A percentile compares a stretch with the other conserved stretches of the same genome.
phyloP scores from a whole-genome alignment of 1,140 invertebrate species.

The Eumeta japonica region DNA sequence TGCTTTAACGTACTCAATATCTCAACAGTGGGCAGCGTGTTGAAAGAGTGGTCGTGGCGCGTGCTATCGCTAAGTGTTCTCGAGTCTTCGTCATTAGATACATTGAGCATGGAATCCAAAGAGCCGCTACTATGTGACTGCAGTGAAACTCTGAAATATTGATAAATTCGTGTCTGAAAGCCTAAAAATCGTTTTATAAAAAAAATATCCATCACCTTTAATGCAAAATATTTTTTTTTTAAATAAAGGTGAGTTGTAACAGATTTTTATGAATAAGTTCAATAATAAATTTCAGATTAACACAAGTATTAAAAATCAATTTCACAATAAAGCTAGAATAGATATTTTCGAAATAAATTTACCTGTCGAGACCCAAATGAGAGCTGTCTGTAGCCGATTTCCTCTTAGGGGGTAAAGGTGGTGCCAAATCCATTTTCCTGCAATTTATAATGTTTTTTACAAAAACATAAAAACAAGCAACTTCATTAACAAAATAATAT shows the following conservation, averaged over 20 bases:
- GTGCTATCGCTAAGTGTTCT: conserved; percentile 59
- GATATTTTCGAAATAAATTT: conserved; percentile 4
- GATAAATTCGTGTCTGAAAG: background rate
- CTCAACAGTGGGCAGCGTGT: conserved; percentile 39
- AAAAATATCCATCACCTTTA: background rate
- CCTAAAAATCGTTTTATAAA: background rate
- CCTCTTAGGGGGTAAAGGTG: conserved; percentile 52
- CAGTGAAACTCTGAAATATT: conserved; percentile 43
- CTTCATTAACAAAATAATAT: background rate
- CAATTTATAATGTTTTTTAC: conserved; percentile 31
- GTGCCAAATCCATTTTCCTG: conserved; percentile 54
- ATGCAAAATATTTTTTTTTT: too few relatives aligned
- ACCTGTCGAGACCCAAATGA: conserved; percentile 34
- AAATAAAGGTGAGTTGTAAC: too few relatives aligned
- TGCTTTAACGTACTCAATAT: conserved; percentile 4
- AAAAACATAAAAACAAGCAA: background rate
- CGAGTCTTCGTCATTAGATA: conserved; percentile 75
- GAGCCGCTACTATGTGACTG: conserved; percentile 76
- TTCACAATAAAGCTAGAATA: conserved; percentile 1
- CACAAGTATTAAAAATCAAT: conserved; percentile 11
- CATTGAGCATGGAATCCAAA: conserved; percentile 80
- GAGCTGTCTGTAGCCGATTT: conserved; percentile 50
- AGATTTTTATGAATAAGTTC: background rate
- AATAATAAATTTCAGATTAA: too few relatives aligned
- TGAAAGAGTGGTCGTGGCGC: conserved; percentile 49